Base-by-base conservation (phyloP, 2,797 vertebrate species). In the Sebastes diploproa region DNA sequence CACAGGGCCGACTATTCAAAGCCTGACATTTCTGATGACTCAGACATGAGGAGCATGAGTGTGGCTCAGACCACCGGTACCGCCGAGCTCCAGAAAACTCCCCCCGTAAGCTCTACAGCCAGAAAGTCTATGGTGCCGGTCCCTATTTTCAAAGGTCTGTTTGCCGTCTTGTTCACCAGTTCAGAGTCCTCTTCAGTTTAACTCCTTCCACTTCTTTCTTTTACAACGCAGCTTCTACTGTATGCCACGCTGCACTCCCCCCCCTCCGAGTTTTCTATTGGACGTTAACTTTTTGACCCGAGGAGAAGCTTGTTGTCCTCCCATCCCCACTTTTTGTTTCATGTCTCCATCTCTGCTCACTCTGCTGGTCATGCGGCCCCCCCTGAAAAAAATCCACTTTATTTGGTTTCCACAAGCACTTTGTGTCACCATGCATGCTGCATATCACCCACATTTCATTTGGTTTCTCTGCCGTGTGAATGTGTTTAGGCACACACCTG, bases 111-210 rank as follows among this genome's bases (percentile, higher is more conserved):
- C 82, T 89, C 93, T n/a, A 81, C 93, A 16, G 81, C 87, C 89
- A 93, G 93, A 94, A 95, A 94, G 92, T 95, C 95, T 84, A 14
- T 95, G 92, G 94, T 96, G 78, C 95, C 95, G 1, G 91, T 96
- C 7, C 78, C 95, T 75, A 68, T 95, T 80, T 85, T 81, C 85
- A 95, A 95, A 96, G 95, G 95, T 96, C 95, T 95, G 95, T 96
- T 84, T 87, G 86, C 89, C 82, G 88, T 89, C 82, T 69, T 50
- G 3, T 82, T 90, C 89, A 86, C 87, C 83, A 78, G 83, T 91
- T 88, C 88, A 88, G 86, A 90, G 89, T 42, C 88, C 89, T 93
- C 86, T 69, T 93, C 84, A 87, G 93, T 95, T 95, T 94, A 60
- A 85, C 83, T 89, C 84, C 91, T 85, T 20, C 92, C 91, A 93